phyloP scores from a whole-genome alignment of 2,888 invertebrate species.

The Oeneis ivallda region DNA sequence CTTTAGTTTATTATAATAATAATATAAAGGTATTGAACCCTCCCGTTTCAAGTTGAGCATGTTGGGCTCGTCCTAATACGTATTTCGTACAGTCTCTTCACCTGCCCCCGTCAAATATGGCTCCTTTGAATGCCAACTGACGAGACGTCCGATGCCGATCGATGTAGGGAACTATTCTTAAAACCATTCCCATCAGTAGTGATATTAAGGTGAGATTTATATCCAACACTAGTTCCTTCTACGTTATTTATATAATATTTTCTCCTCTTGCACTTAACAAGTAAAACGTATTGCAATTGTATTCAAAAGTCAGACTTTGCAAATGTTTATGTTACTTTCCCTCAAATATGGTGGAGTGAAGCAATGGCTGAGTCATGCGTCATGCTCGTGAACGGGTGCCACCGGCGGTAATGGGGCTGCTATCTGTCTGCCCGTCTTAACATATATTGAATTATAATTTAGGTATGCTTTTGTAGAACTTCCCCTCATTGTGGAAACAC shows the following conservation, averaged over 20 bases:
- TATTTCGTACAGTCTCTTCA: constrained; percentile 41
- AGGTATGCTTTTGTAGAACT: too few relatives aligned
- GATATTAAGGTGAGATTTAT: constrained; percentile 10
- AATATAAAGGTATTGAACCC: constrained; percentile 11
- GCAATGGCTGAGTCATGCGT: too few relatives aligned
- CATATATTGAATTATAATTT: too few relatives aligned
- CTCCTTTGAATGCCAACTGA: constrained; percentile 43
- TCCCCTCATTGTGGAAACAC: too few relatives aligned
- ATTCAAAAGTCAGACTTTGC: constrained; percentile 28
- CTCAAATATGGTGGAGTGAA: too few relatives aligned
- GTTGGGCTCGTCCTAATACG: constrained; percentile 43
- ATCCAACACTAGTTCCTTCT: constrained; percentile 3
- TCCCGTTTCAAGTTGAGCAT: constrained; percentile 29
- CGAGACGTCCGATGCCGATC: constrained; percentile 17
- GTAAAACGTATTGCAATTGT: constrained; percentile 27
- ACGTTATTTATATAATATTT: constrained; percentile 9
- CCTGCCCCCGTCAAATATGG: constrained; percentile 46
- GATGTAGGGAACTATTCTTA: constrained; percentile 38
- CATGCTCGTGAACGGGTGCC: too few relatives aligned
- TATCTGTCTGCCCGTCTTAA: too few relatives aligned
- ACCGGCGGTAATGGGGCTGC: too few relatives aligned
- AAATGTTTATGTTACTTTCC: constrained; percentile 20
- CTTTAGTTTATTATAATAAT: constrained; percentile 8
- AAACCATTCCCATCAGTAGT: background rate
- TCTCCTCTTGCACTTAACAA: constrained; percentile 16